Conservation (phyloP, 1,140 invertebrate species). For the Choristoneura fumiferana region DNA sequence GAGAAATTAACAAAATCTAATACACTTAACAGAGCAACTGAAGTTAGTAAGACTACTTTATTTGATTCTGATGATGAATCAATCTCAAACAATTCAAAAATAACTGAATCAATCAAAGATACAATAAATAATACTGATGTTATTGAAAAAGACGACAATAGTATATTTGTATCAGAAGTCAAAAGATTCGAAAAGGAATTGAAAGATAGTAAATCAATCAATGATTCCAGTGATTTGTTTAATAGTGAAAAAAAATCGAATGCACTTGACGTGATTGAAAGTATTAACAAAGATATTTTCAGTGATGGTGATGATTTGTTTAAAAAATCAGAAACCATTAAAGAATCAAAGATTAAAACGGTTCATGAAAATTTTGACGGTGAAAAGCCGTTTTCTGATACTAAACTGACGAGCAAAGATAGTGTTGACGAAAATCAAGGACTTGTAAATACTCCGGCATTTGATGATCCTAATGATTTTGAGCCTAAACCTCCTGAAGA, state of each 20-base stretch:
- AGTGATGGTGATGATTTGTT: not conserved
- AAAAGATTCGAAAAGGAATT: slow-evolving; percentile 4
- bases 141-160: slow-evolving; percentile 23
- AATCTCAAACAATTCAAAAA: not conserved
- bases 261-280: not conserved
- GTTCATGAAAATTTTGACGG: not conserved
- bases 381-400: not conserved
- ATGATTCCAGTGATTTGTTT: not conserved
- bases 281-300: not conserved
- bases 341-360: not conserved
- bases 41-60: not conserved
- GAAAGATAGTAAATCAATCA: slow-evolving; percentile 12
- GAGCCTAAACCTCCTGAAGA: not conserved
- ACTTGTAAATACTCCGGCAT: not conserved
- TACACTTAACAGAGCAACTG: slow-evolving; percentile 19
- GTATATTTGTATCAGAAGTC: slow-evolving; percentile 19
- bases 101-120: not conserved
- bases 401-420: not conserved
- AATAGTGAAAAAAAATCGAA: not conserved
- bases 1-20: not conserved
- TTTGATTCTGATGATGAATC: slow-evolving; percentile 16
- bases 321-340: not conserved
- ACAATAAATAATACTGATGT: slow-evolving; percentile 28
- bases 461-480: not conserved
- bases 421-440: not conserved